phyloP scores from a whole-genome alignment of 2,797 vertebrate genomes.

The Gymnothorax javanicus region DNA sequence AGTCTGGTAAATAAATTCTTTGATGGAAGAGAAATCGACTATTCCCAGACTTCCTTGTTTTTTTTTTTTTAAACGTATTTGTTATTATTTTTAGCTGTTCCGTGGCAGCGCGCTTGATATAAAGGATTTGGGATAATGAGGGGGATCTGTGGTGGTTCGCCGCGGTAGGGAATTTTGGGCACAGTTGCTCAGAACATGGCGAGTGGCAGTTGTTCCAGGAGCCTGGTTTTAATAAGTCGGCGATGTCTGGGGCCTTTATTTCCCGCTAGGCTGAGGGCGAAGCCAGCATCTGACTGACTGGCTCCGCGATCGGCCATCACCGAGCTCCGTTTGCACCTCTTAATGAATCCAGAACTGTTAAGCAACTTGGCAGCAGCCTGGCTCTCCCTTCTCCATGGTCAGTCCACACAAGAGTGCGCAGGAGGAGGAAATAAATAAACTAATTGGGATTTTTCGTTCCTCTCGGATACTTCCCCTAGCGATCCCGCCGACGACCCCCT shows the following conservation, averaged over 20 bases:
- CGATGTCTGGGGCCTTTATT: constrained; percentile 71
- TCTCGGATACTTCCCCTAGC: constrained; percentile 13
- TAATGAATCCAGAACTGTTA: constrained; percentile 63
- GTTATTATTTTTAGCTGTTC: constrained; percentile 42
- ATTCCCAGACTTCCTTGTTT: constrained; percentile 28
- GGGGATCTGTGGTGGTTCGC: constrained; percentile 60
- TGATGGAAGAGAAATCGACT: constrained; percentile 23
- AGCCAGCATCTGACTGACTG: constrained; percentile 70
- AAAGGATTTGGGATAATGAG: constrained; percentile 50
- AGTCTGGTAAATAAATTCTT: constrained; percentile 23
- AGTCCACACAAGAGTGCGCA: constrained; percentile 22
- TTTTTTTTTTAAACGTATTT: too few species aligned
- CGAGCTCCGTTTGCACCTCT: constrained; percentile 71
- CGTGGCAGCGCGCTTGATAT: constrained; percentile 41
- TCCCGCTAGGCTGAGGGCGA: constrained; percentile 63
- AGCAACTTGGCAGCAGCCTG: constrained; percentile 67
- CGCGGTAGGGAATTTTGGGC: constrained; percentile 65
- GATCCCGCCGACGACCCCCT: constrained; percentile 43
- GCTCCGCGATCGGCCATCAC: constrained; percentile 53
- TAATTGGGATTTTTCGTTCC: constrained; percentile 12
- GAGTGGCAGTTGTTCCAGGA: constrained; percentile 75
- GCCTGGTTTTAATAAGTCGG: constrained; percentile 72
- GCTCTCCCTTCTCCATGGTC: constrained; percentile 56
- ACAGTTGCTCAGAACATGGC: constrained; percentile 56
- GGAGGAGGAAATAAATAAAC: constrained; percentile 46